These are phyloP conservation scores for Pyxicephalus adspersus DNA, from an alignment of 2,113 vertebrate species.

Conservation along the genomic window DNA sequence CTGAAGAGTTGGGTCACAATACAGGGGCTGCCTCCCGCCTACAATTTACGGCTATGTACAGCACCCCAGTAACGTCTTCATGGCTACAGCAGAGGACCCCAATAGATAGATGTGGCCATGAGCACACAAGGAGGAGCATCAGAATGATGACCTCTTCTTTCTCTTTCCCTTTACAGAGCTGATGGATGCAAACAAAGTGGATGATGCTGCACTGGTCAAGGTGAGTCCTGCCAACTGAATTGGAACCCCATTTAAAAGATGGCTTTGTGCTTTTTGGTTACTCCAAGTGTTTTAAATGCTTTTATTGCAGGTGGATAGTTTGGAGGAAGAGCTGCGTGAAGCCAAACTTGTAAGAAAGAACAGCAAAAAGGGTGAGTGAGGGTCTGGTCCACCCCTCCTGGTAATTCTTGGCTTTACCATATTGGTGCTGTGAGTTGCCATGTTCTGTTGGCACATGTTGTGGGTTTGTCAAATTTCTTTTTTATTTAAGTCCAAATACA, in stretches of 20 bases:
- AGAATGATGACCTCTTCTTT: no score
- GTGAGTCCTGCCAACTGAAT: background rate
- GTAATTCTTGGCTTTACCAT: no score
- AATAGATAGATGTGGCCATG: no score
- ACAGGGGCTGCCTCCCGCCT: no score
- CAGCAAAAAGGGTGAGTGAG: constrained; percentile 63
- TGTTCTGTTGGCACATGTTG: no score
- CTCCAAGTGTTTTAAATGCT: background rate
- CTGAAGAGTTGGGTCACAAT: no score
- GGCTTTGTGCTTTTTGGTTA: background rate
- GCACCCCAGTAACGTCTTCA: no score
- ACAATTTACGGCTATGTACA: no score
- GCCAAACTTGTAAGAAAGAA: constrained; percentile 57
- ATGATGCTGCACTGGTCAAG: constrained; percentile 58
- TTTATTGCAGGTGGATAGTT: constrained; percentile 57
- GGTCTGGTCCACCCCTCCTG: background rate
- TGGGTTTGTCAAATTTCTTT: background rate
- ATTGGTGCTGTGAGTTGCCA: no score
- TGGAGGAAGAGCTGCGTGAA: constrained; percentile 44
- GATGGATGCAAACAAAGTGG: constrained; percentile 59
- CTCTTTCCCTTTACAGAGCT: constrained; percentile 66
- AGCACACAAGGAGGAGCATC: no score
- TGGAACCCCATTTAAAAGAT: background rate
- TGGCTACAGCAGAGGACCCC: no score
- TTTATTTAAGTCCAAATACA: no score